Conservation (phyloP, 2,113 vertebrate species). For the Rhinopithecus roxellana region DNA sequence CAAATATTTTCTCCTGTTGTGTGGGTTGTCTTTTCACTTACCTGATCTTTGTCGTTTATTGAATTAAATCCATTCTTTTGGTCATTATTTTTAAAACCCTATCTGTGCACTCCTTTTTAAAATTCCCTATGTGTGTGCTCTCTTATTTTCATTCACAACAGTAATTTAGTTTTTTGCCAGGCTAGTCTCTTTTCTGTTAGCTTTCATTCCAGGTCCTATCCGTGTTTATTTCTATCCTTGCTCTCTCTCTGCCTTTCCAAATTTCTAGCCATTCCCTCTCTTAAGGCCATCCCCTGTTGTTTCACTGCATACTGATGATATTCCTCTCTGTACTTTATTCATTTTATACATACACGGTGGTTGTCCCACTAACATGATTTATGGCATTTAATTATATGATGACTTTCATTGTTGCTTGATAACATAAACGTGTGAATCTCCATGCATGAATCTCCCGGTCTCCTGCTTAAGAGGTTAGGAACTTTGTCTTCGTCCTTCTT, state of each 20-base stretch:
- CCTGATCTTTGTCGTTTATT: neutral
- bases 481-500: neutral
- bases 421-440: neutral
- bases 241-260: neutral
- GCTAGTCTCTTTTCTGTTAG: neutral
- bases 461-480: neutral
- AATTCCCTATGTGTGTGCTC: neutral
- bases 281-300: neutral
- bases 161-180: neutral
- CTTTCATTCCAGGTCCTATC: neutral
- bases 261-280: neutral
- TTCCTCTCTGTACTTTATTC: neutral
- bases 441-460: no score
- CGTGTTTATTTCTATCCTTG: neutral
- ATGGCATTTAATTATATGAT: neutral
- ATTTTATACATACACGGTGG: accelerated
- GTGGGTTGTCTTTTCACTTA: neutral
- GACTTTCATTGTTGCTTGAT: neutral
- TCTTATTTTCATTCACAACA: neutral
- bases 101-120: neutral
- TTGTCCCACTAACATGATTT: neutral
- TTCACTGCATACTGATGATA: neutral
- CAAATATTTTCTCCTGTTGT: neutral
- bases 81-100: neutral
- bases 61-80: neutral